phyloP scores from a whole-genome alignment of 1,140 invertebrate genomes.

The Neoseiulus cucumeris region DNA sequence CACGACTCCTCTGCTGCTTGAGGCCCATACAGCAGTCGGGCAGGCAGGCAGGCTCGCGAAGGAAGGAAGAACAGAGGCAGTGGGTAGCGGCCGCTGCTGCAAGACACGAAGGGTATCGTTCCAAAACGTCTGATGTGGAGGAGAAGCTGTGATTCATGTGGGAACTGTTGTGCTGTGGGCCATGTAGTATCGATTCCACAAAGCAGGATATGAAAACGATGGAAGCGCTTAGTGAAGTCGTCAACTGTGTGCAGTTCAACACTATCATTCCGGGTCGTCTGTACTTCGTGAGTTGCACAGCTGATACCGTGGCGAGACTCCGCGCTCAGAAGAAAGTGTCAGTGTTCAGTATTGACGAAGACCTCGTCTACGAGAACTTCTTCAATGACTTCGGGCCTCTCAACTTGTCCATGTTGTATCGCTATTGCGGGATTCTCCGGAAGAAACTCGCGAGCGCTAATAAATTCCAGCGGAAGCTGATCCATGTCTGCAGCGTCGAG shows the following conservation, averaged over 20 bases:
- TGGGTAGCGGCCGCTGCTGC: too few species aligned
- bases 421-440: not conserved
- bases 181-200: too few species aligned
- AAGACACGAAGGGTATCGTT: too few species aligned
- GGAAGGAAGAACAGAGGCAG: too few species aligned
- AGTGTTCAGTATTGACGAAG: not conserved
- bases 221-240: not conserved
- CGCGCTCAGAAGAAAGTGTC: not conserved
- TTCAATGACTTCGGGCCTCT: slow-evolving; percentile 4
- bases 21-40: too few species aligned
- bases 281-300: not conserved
- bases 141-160: too few species aligned
- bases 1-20: too few species aligned
- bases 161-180: too few species aligned
- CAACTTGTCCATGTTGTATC: slow-evolving; percentile 1
- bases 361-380: not conserved
- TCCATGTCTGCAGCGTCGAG: not conserved
- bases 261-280: not conserved
- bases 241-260: not conserved
- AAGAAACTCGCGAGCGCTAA: not conserved
- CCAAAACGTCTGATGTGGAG: too few species aligned
- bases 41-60: too few species aligned
- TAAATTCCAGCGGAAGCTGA: not conserved
- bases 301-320: not conserved
- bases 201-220: too few species aligned